Conservation (phyloP, 2,113 vertebrate species). For the Hippocampus mohnikei region DNA sequence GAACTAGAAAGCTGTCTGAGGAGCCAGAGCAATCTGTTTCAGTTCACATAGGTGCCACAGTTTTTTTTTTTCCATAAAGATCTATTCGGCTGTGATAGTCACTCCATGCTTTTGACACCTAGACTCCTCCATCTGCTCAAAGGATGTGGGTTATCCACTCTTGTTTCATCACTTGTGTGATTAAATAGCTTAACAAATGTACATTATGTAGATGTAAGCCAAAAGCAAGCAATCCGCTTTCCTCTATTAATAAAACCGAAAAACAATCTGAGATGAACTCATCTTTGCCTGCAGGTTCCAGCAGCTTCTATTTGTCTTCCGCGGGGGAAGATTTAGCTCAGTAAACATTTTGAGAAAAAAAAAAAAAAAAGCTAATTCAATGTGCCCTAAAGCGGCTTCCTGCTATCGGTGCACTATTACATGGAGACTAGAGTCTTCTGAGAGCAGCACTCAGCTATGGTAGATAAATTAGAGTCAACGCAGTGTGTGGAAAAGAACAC, state of each 20-base stretch:
- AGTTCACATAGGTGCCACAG: background rate
- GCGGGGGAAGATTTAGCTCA: slow-evolving; percentile 8
- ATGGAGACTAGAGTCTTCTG: slow-evolving; percentile 21
- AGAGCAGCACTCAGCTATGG: slow-evolving; percentile 36
- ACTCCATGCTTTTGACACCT: background rate
- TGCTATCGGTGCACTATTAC: slow-evolving; percentile 31
- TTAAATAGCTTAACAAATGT: background rate
- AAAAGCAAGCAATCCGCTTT: background rate
- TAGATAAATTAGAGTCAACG: slow-evolving; percentile 50
- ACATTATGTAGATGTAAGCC: background rate
- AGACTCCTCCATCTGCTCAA: background rate
- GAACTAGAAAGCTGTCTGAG: slow-evolving; percentile 18
- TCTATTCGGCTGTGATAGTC: background rate
- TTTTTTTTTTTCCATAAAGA: background rate
- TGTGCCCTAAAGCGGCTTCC: slow-evolving; percentile 7
- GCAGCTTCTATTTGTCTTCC: slow-evolving; percentile 1
- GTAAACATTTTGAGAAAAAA: slow-evolving; percentile 6
- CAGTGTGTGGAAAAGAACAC: slow-evolving; percentile 14
- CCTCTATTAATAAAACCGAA: slow-evolving; percentile 7
- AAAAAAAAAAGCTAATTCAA: slow-evolving; percentile 11
- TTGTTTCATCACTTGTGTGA: background rate
- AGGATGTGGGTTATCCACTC: background rate
- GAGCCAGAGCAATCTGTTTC: background rate
- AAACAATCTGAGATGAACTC: background rate
- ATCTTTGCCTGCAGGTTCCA: slow-evolving; percentile 1